Percentiles rank a stretch among this genome's conserved stretches.
Conservation (phyloP, 2,113 vertebrate genomes). For the Cygnus atratus region DNA sequence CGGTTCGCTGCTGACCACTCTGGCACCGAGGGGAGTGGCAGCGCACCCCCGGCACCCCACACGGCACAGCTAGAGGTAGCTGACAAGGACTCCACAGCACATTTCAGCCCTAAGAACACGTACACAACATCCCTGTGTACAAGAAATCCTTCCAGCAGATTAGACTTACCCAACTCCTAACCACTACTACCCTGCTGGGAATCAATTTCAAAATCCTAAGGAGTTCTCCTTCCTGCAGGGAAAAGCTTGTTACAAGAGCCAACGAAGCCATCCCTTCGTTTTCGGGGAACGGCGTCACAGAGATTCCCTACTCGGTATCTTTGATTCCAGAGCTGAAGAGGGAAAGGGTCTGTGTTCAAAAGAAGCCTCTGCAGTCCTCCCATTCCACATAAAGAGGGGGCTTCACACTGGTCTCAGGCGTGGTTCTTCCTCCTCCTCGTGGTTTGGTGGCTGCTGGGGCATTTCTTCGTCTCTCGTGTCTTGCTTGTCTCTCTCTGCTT, state of each 20-base stretch:
- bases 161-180: neutral
- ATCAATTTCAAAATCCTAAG: neutral
- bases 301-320: neutral
- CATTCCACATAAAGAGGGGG: fast-evolving
- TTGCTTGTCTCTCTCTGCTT: conserved; percentile 89
- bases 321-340: neutral
- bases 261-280: fast-evolving
- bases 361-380: neutral
- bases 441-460: conserved; percentile 54
- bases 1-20: neutral
- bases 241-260: neutral
- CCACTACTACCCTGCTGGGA: neutral
- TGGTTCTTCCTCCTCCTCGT: conserved; percentile 71
- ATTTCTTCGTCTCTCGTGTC: conserved; percentile 85
- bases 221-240: neutral
- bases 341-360: neutral
- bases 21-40: neutral
- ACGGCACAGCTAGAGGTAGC: neutral
- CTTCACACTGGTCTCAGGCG: conserved; percentile 73
- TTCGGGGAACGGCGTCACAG: neutral
- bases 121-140: neutral
- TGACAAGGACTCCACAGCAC: neutral
- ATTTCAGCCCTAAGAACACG: fast-evolving
- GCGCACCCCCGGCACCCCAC: neutral
- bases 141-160: neutral